Evolutionary conservation across 2,113 vertebrate genomes (phyloP).

Genomic region (Prochilodus magdalenae): DNA sequence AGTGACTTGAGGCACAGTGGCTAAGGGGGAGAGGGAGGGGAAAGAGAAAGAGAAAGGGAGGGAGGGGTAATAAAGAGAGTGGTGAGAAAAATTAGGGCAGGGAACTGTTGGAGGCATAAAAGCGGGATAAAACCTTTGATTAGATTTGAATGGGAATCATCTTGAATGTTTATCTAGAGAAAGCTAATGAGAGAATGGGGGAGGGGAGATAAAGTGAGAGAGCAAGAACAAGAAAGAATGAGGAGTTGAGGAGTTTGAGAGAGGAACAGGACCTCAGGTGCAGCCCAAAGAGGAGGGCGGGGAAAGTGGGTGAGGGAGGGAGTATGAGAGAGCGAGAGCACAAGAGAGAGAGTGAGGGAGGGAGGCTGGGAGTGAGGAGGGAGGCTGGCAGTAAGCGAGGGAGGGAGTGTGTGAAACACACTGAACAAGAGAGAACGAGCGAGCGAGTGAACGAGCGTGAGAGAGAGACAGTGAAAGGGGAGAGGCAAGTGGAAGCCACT

Average conservation of each 20-base stretch:
- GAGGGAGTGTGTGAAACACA: slow-evolving; percentile 70
- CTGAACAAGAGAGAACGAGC: slow-evolving; percentile 66
- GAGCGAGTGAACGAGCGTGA: slow-evolving; percentile 70
- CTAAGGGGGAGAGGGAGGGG: slow-evolving; percentile 23
- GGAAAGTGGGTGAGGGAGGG: slow-evolving; percentile 57
- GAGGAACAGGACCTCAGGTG: slow-evolving; percentile 83
- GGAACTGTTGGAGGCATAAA: slow-evolving; percentile 6
- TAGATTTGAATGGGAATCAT: slow-evolving; percentile 78
- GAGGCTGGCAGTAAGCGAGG: slow-evolving; percentile 59
- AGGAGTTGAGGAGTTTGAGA: slow-evolving; percentile 67
- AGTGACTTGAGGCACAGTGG: slow-evolving; percentile 67
- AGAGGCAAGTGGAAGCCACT: slow-evolving; percentile 57
- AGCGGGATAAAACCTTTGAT: slow-evolving; percentile 61
- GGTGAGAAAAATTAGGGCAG: slow-evolving; percentile 23
- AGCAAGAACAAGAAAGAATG: slow-evolving; percentile 65
- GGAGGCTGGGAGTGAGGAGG: slow-evolving; percentile 57
- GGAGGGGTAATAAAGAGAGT: slow-evolving; percentile 7
- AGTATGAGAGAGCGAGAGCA: slow-evolving; percentile 44
- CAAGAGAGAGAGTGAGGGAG: slow-evolving; percentile 55
- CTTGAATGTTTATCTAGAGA: slow-evolving; percentile 66
- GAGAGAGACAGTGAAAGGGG: slow-evolving; percentile 61
- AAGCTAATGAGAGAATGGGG: slow-evolving; percentile 39
- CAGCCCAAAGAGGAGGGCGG: slow-evolving; percentile 68
- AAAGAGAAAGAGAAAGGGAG: slow-evolving; percentile 1
- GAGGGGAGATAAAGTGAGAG: slow-evolving; percentile 51